These are phyloP conservation scores for Coccyzus lansbergi DNA, from an alignment of 2,797 vertebrate species.

Conservation along the genomic window DNA sequence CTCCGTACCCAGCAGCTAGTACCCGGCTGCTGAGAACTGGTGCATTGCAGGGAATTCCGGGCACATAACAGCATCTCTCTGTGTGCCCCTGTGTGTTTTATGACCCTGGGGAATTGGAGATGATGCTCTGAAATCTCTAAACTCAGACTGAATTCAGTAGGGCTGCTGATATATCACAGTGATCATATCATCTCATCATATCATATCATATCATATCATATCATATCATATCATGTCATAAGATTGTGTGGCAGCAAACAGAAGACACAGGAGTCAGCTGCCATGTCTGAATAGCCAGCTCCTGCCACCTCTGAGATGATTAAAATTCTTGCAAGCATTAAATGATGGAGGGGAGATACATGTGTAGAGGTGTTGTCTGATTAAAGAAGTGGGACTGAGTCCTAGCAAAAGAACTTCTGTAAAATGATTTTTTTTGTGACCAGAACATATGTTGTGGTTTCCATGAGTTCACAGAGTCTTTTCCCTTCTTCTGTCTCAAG, in stretches of 20 bases:
- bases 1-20: background rate
- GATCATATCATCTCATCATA: no score
- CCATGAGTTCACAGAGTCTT: background rate
- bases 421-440: background rate
- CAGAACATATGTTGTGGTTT: background rate
- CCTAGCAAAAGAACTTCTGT: background rate
- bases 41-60: slow-evolving; percentile 7
- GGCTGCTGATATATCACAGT: background rate
- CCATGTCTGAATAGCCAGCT: background rate
- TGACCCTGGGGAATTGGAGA: background rate
- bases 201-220: no score
- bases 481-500: background rate
- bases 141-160: background rate
- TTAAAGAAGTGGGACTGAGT: background rate
- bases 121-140: background rate
- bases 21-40: background rate
- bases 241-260: background rate
- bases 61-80: background rate
- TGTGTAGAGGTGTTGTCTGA: accelerated
- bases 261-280: background rate
- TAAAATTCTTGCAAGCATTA: background rate
- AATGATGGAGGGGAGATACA: background rate
- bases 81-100: background rate
- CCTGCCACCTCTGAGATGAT: background rate
- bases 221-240: background rate